These are phyloP conservation scores for Camelus bactrianus DNA, from an alignment of 2,113 vertebrate species.

Conservation along the genomic window DNA sequence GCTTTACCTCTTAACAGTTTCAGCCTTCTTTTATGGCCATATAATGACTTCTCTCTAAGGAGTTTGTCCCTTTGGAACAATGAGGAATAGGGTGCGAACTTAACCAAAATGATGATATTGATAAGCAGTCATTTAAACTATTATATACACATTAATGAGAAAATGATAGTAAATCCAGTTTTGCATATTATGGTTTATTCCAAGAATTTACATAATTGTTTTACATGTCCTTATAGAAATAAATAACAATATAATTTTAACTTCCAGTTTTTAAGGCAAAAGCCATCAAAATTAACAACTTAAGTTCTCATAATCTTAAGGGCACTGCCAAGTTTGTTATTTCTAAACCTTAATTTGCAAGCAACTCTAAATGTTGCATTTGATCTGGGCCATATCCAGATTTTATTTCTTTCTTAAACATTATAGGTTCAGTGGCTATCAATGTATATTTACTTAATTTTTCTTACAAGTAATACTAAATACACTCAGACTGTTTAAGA, in stretches of 20 bases:
- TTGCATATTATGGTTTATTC: slow-evolving; percentile 19
- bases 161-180: slow-evolving; percentile 1
- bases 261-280: slow-evolving; percentile 47
- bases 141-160: slow-evolving; percentile 1
- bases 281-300: neutral
- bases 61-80: neutral
- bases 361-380: slow-evolving; percentile 30
- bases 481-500: neutral
- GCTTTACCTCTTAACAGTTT: slow-evolving; percentile 38
- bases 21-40: neutral
- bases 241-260: slow-evolving; percentile 39
- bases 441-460: slow-evolving; percentile 49
- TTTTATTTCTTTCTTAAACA: slow-evolving; percentile 45
- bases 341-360: slow-evolving; percentile 32
- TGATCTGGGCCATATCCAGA: slow-evolving; percentile 9
- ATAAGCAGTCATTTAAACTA: slow-evolving; percentile 36
- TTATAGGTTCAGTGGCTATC: neutral
- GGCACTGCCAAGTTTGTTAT: slow-evolving; percentile 30
- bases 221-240: slow-evolving; percentile 52
- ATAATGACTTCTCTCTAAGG: slow-evolving; percentile 4
- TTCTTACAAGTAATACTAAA: slow-evolving; percentile 52
- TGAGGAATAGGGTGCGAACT: slow-evolving; percentile 16
- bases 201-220: slow-evolving; percentile 53
- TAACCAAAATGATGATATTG: neutral
- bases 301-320: slow-evolving; percentile 20